These are phyloP conservation scores for Halictus rubicundus DNA, from an alignment of 1,140 invertebrate genomes.

Conservation along the genomic window DNA sequence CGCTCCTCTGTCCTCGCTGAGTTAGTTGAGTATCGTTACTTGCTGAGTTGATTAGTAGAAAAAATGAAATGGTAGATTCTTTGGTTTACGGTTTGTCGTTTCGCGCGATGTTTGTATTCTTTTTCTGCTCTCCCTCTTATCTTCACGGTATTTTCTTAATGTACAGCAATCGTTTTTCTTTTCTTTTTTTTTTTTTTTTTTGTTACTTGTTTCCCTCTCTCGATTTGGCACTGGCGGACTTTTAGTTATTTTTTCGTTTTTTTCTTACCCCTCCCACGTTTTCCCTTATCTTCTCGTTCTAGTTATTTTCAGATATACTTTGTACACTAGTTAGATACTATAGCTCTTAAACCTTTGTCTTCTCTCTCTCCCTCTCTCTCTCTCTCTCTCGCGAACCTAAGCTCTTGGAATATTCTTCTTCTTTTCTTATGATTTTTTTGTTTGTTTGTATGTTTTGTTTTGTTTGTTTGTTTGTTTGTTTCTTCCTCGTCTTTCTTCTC, in stretches of 20 bases:
- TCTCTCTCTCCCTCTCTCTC: constrained; percentile 6
- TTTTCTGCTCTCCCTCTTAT: constrained; percentile 32
- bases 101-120: constrained; percentile 29
- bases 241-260: constrained; percentile 63
- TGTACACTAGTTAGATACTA: constrained; percentile 80
- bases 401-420: constrained; percentile 70
- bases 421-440: constrained; percentile 50
- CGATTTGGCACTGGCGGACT: constrained; percentile 80
- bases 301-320: constrained; percentile 74
- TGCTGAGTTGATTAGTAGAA: constrained; percentile 76
- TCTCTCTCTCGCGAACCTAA: constrained; percentile 58
- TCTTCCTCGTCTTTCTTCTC: constrained; percentile 50
- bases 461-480: constrained; percentile 48
- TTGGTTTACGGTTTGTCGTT: constrained; percentile 76
- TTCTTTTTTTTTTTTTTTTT: background rate
- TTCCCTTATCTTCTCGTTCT: background rate
- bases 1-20: constrained; percentile 43
- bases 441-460: constrained; percentile 44
- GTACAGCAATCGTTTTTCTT: constrained; percentile 28
- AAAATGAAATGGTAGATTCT: constrained; percentile 79
- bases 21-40: constrained; percentile 64
- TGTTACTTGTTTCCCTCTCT: constrained; percentile 26
- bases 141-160: constrained; percentile 7
- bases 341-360: constrained; percentile 73
- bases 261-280: background rate